Percentiles rank a stretch among this genome's conserved stretches.
These are phyloP conservation scores for Anorthoa munda DNA, from an alignment of 2,888 invertebrate species.

Conservation along the genomic window DNA sequence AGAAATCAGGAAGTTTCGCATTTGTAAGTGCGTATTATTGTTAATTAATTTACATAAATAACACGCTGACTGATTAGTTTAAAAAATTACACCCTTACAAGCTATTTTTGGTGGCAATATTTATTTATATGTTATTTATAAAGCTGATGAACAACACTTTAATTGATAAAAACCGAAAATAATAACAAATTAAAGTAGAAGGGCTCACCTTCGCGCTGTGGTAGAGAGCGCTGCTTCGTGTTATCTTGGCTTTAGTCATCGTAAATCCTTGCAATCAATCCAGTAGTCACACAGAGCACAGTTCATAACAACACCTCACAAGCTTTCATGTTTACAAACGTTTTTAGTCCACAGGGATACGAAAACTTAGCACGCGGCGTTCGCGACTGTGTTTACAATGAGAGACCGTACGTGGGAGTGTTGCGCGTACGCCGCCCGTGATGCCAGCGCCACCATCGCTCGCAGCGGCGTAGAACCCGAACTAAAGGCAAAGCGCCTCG, in stretches of 20 bases:
- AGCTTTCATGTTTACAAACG: slow-evolving; percentile 80
- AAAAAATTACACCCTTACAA: background rate
- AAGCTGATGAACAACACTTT: slow-evolving; percentile 48
- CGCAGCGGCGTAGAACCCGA: slow-evolving; percentile 79
- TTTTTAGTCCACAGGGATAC: slow-evolving; percentile 77
- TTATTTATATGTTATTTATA: background rate
- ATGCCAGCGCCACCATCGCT: slow-evolving; percentile 77
- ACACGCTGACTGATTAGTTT: slow-evolving; percentile 63
- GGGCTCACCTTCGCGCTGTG: slow-evolving; percentile 94
- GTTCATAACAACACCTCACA: slow-evolving; percentile 81
- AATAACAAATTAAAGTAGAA: slow-evolving; percentile 63
- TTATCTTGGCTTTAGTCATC: slow-evolving; percentile 92
- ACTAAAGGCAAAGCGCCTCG: slow-evolving; percentile 80
- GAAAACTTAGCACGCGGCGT: slow-evolving; percentile 77
- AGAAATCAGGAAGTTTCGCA: slow-evolving; percentile 13
- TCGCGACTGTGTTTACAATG: slow-evolving; percentile 86
- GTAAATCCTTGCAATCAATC: slow-evolving; percentile 75
- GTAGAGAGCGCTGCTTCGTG: slow-evolving; percentile 92
- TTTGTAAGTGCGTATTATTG: slow-evolving; percentile 21
- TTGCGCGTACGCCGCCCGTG: slow-evolving; percentile 75
- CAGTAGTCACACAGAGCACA: slow-evolving; percentile 77
- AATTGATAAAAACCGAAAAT: slow-evolving; percentile 62
- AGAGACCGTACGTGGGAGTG: slow-evolving; percentile 88
- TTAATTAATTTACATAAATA: slow-evolving; percentile 71
- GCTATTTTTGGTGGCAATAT: background rate